A percentile compares a stretch with the other conserved stretches of the same genome.
phyloP scores from a whole-genome alignment of 30 jellyfish, hydroid and myxozoan species.

The Pelagia noctiluca region DNA sequence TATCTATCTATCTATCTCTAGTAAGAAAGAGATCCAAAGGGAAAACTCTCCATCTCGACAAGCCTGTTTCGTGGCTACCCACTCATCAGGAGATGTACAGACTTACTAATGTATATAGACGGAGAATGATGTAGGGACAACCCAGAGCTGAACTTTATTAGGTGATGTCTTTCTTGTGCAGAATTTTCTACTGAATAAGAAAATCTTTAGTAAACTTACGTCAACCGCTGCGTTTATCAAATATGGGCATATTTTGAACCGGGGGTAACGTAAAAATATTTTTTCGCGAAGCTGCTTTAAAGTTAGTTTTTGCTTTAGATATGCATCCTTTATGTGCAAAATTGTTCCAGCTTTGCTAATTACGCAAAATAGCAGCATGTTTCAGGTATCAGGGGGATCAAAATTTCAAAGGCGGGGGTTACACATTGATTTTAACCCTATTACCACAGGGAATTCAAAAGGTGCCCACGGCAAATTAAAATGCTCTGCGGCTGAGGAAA shows the following conservation, averaged over 20 bases:
- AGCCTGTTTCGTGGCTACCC: too few relatives aligned
- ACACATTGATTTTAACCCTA: neutral
- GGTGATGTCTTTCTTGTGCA: constrained; percentile 21
- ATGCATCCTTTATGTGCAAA: neutral
- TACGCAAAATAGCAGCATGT: constrained; percentile 2
- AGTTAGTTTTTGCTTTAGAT: constrained; percentile 1
- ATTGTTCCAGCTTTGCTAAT: constrained; percentile 16
- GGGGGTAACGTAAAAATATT: constrained; percentile 17
- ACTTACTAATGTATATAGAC: too few relatives aligned
- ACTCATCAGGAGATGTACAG: too few relatives aligned
- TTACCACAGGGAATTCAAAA: neutral
- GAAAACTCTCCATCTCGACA: too few relatives aligned
- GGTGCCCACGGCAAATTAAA: neutral
- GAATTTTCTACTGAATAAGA: constrained; percentile 21
- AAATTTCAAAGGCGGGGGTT: neutral
- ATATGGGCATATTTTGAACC: constrained; percentile 25
- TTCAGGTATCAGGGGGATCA: constrained; percentile 5
- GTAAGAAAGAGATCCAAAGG: too few relatives aligned
- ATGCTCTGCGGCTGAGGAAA: constrained; percentile 5
- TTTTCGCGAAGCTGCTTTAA: constrained; percentile 17
- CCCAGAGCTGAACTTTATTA: too few relatives aligned
- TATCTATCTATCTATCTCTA: too few relatives aligned
- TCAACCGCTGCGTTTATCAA: constrained; percentile 27
- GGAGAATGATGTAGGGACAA: too few relatives aligned
- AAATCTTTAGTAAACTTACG: constrained; percentile 29